These are phyloP conservation scores for Menura novaehollandiae DNA, from an alignment of 2,113 vertebrate genomes.

Conservation along the genomic window DNA sequence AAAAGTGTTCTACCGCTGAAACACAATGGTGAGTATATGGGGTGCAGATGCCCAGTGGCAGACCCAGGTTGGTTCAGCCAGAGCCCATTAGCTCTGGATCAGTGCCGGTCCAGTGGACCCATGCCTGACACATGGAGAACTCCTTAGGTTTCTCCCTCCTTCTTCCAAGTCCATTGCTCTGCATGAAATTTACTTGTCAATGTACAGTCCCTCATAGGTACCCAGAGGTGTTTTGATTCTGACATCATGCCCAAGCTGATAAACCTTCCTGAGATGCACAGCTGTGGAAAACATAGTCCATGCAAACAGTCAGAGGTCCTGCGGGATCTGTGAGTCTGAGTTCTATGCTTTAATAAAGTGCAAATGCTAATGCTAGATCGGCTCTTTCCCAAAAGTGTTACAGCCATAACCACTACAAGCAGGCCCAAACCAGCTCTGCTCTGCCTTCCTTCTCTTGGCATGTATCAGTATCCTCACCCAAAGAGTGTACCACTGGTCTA, in stretches of 20 bases:
- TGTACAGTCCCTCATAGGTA: background rate
- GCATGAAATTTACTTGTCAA: background rate
- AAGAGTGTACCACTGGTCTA: background rate
- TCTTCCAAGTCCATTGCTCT: background rate
- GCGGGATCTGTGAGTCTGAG: background rate
- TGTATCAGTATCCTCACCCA: background rate
- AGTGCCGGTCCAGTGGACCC: background rate
- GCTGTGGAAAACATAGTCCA: accelerated
- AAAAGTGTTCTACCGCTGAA: background rate
- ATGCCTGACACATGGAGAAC: background rate
- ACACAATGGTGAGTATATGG: background rate
- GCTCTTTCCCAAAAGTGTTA: background rate
- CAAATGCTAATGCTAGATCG: background rate
- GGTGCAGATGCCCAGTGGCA: background rate
- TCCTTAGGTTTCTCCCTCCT: background rate
- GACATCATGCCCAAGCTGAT: background rate
- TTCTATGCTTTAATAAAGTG: background rate
- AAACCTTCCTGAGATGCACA: background rate
- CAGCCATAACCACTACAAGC: background rate
- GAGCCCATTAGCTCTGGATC: background rate
- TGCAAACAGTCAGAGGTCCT: background rate
- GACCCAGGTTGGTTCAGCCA: accelerated
- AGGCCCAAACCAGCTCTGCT: background rate
- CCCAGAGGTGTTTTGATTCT: background rate
- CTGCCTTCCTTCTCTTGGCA: background rate